phyloP scores from a whole-genome alignment of 2,797 vertebrate species.

The Prionace glauca region DNA sequence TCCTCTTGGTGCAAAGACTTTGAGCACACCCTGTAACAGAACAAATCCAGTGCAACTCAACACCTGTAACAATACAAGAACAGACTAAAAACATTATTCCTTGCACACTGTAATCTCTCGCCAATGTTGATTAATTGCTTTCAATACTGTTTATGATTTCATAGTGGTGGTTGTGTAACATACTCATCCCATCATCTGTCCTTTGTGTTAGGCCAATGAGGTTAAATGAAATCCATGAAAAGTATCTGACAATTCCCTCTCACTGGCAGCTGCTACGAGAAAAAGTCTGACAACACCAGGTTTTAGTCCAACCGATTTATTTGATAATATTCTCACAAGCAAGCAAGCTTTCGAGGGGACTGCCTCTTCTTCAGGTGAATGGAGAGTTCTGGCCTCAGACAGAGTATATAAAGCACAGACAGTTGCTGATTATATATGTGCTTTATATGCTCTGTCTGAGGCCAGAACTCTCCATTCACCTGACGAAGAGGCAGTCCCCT shows the following conservation, averaged over 20 bases:
- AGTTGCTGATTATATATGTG: no score
- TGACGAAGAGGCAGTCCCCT: no score
- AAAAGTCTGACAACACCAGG: no score
- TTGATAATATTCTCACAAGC: no score
- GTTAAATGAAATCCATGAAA: background rate
- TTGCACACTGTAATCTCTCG: background rate
- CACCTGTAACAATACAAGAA: background rate
- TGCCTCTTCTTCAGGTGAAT: no score
- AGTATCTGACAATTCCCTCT: background rate
- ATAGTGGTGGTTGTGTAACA: background rate
- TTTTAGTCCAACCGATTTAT: no score
- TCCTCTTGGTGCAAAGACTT: background rate
- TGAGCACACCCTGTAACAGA: background rate
- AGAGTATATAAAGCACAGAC: no score
- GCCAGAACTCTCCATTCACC: no score
- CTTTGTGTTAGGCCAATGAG: background rate
- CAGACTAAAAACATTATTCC: background rate
- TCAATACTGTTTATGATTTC: background rate
- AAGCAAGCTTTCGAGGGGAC: no score
- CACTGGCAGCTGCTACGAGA: background rate
- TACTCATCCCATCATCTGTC: background rate
- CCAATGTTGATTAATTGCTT: background rate
- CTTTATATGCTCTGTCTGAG: no score
- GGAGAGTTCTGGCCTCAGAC: no score
- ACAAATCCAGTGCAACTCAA: background rate